Conservation (phyloP, 92 coral and sea anemone genomes). For the Ricordea florida region DNA sequence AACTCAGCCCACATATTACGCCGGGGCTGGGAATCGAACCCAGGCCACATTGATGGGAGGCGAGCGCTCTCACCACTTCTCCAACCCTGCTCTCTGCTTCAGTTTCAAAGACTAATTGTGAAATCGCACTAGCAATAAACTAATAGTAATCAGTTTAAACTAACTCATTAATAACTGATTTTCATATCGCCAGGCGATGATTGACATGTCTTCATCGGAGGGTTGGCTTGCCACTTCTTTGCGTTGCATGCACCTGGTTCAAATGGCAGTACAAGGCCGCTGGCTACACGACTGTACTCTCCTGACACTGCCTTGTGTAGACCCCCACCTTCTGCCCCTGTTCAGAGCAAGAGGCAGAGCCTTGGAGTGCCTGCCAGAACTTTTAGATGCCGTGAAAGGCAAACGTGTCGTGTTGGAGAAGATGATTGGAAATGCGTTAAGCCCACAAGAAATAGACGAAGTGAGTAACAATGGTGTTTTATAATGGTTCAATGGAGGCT, state of each 20-base stretch:
- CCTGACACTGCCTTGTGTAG: constrained; percentile 83
- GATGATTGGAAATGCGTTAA: constrained; percentile 65
- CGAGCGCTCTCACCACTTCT: too few species aligned
- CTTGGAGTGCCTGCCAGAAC: constrained; percentile 87
- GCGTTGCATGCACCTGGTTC: constrained; percentile 88
- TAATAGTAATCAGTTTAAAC: too few species aligned
- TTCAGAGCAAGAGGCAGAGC: constrained; percentile 59
- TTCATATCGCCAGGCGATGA: constrained; percentile 78
- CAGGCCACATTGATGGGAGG: too few species aligned
- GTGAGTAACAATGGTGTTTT: too few species aligned
- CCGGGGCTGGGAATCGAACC: too few species aligned
- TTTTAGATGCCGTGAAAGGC: constrained; percentile 71
- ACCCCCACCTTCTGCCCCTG: constrained; percentile 63
- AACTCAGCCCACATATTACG: too few species aligned
- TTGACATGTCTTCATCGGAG: constrained; percentile 93
- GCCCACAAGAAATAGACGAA: constrained; percentile 76
- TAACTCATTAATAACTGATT: too few species aligned
- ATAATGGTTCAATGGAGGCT: too few species aligned
- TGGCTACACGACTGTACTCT: constrained; percentile 96
- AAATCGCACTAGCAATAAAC: too few species aligned
- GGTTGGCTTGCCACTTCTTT: constrained; percentile 95
- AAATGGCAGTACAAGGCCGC: constrained; percentile 96
- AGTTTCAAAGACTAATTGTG: background rate
- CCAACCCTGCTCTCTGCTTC: background rate
- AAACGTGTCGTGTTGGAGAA: constrained; percentile 56